Evolutionary conservation across 1,140 invertebrate species (phyloP).

Genomic region (Plectrocnemia conspersa): DNA sequence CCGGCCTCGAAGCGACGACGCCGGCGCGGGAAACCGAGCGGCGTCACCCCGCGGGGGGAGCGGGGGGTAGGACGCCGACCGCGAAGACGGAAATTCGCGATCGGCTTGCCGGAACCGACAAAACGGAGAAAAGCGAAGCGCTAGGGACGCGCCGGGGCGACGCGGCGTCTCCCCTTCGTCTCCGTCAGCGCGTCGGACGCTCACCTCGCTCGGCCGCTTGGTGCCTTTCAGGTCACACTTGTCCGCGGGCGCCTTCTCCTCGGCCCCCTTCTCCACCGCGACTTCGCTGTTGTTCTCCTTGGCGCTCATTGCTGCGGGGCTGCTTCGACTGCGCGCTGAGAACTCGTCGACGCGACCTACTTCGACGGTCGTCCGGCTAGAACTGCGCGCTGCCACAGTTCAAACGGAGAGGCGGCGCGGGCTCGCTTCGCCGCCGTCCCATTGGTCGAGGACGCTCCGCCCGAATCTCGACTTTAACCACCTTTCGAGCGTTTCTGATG

Average conservation of each 20-base stretch:
- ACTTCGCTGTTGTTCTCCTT: slow-evolving; percentile 79
- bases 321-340: slow-evolving; percentile 47
- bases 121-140: too few relatives aligned
- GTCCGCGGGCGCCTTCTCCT: slow-evolving; percentile 64
- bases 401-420: slow-evolving; percentile 79
- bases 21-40: too few relatives aligned
- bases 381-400: slow-evolving; percentile 56
- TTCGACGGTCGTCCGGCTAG: slow-evolving; percentile 42
- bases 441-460: slow-evolving; percentile 49
- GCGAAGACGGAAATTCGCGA: too few relatives aligned
- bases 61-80: too few relatives aligned
- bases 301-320: slow-evolving; percentile 67
- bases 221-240: slow-evolving; percentile 80
- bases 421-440: slow-evolving; percentile 57
- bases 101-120: too few relatives aligned
- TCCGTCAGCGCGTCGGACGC: slow-evolving; percentile 23
- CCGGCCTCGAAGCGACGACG: slow-evolving; percentile 20
- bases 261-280: slow-evolving; percentile 74
- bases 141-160: too few relatives aligned
- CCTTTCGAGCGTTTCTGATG: background rate
- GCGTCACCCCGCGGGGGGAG: too few relatives aligned
- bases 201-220: slow-evolving; percentile 80
- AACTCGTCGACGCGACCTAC: slow-evolving; percentile 52
- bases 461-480: background rate
- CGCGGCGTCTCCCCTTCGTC: slow-evolving; percentile 19